Evolutionary conservation across 2,113 vertebrate species (phyloP).

Genomic region (Ammodytes dubius): DNA sequence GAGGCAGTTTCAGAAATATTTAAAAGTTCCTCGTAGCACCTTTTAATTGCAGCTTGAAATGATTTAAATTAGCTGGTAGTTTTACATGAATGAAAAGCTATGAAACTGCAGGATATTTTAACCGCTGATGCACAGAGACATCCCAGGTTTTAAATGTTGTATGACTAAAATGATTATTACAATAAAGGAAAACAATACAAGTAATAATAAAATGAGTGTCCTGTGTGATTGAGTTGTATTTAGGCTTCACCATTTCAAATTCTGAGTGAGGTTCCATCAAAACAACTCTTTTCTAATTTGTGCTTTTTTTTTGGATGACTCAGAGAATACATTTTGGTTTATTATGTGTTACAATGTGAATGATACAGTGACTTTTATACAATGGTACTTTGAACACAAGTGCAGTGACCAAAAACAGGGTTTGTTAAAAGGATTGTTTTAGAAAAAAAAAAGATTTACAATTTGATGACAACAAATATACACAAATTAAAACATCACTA

Average conservation of each 20-base stretch:
- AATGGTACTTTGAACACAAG: neutral
- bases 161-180: neutral
- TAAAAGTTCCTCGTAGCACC: too few relatives aligned
- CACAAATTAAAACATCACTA: too few relatives aligned
- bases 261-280: neutral
- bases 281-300: neutral
- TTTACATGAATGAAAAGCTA: neutral
- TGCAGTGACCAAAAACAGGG: too few relatives aligned
- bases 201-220: neutral
- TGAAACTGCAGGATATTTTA: neutral
- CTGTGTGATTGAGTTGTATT: neutral
- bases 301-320: neutral
- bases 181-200: neutral
- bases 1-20: too few relatives aligned
- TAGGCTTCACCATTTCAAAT: neutral
- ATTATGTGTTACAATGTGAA: neutral
- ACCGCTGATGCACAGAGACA: neutral
- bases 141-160: neutral
- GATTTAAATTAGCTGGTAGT: neutral
- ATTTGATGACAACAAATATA: too few relatives aligned
- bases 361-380: neutral
- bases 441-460: too few relatives aligned
- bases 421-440: too few relatives aligned
- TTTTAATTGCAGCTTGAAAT: neutral
- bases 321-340: neutral